Conservation (phyloP, 2,888 invertebrate species). For the Mechanitis mazaeus region DNA sequence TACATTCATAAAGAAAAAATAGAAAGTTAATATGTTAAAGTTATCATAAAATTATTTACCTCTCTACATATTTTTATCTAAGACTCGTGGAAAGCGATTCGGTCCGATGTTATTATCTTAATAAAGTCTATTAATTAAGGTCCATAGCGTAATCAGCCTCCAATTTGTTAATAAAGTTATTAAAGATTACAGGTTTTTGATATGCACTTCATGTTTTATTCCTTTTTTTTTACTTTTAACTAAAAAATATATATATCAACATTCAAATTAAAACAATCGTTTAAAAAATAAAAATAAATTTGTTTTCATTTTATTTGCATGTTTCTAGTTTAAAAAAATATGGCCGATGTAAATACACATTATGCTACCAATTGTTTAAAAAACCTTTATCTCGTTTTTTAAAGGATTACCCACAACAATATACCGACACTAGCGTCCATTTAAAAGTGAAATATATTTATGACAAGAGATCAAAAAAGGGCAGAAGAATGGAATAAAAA, state of each 20-base stretch:
- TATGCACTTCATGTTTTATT: neutral
- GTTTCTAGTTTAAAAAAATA: too few relatives aligned
- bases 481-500: neutral
- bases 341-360: too few relatives aligned
- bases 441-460: neutral
- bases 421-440: too few relatives aligned
- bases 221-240: constrained; percentile 6
- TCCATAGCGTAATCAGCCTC: constrained; percentile 2
- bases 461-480: neutral
- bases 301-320: too few relatives aligned
- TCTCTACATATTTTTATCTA: neutral
- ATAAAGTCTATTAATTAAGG: constrained; percentile 16
- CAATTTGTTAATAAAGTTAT: constrained; percentile 14
- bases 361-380: too few relatives aligned
- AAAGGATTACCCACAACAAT: too few relatives aligned
- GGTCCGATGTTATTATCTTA: constrained; percentile 15
- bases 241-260: neutral
- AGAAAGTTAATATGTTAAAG: too few relatives aligned
- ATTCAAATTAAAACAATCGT: neutral
- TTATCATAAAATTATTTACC: too few relatives aligned
- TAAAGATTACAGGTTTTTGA: neutral
- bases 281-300: too few relatives aligned
- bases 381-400: too few relatives aligned
- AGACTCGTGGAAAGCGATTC: constrained; percentile 10
- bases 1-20: too few relatives aligned